Base-by-base conservation (phyloP, 1,140 invertebrate species). In the Drosophila prosaltans region DNA sequence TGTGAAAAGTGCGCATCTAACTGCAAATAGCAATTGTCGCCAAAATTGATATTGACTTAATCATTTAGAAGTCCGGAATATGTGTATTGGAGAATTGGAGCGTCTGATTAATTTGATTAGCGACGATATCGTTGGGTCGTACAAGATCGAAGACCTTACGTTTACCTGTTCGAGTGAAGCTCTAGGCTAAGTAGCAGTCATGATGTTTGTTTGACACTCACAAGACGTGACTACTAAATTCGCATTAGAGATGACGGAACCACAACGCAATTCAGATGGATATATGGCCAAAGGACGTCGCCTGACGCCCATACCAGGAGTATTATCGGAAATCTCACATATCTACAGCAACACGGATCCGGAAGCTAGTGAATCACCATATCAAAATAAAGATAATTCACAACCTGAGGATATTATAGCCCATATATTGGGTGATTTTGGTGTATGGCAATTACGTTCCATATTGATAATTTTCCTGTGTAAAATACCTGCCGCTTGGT, bases 401-500 rank as follows among this genome's bases (percentile, higher is more conserved):
- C 24, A 65, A 1, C 7, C 69, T 1, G 54, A 58, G 3, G 92
- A 93, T 65, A 77, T 92, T 6, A 79, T 92, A 11, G 63, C 62
- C 0, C 57, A 74, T 11, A 70, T 92, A 39, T 67, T 91, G 54
- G 92, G 92, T 4, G 71, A 92, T 16, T 92, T 92, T 72, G 92
- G 92, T 3, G 74, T 84, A 2, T 93, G 92, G 92, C 92, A 93
- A 51, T 63, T 92, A 11, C 82, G 92, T 40, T 80, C 92, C 1
- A 74, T 92, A 32, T 70, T 91, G 9, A 89, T 92, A 36, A 73
- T 93, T 10, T 93, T 90, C 61, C 70, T 93, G 5, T 90, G 90
- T 55, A 93, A 93, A 72, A 91, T 93, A 26, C 92, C 92, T 0
- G 91, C 92, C 5, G 91, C 92, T n/a, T 93, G 92, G 92, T 93